Evolutionary conservation across 2,113 vertebrate species (phyloP).

Genomic region (Strix uralensis): DNA sequence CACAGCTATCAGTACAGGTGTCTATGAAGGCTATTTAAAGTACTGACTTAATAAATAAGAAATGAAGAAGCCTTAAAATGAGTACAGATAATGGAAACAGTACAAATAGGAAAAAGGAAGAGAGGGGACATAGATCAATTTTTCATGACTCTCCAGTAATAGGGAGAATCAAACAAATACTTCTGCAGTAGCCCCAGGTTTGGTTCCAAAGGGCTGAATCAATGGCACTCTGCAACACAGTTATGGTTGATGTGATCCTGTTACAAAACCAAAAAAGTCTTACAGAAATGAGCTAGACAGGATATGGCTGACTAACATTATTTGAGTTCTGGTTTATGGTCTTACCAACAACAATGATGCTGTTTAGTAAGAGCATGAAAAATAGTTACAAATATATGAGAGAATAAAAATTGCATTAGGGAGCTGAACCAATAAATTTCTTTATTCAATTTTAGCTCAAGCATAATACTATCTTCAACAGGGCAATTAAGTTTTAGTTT

Average conservation of each 20-base stretch:
- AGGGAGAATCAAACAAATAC: neutral
- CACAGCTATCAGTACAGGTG: slow-evolving; percentile 10
- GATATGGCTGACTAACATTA: neutral
- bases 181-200: neutral
- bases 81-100: neutral
- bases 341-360: neutral
- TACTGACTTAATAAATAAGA: slow-evolving; percentile 45
- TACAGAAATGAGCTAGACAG: neutral
- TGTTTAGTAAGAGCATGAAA: neutral
- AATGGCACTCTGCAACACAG: neutral
- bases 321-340: neutral
- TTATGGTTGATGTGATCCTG: neutral
- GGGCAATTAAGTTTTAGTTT: neutral
- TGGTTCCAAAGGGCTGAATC: neutral
- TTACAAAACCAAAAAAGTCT: neutral
- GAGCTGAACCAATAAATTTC: neutral
- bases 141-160: neutral
- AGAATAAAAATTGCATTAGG: neutral
- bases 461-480: neutral
- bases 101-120: neutral
- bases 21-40: slow-evolving; percentile 29
- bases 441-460: neutral
- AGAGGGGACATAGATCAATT: neutral
- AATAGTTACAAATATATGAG: neutral
- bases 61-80: slow-evolving; percentile 43